These are phyloP conservation scores for Falco berigora DNA, from an alignment of 2,797 vertebrate species.

Conservation along the genomic window DNA sequence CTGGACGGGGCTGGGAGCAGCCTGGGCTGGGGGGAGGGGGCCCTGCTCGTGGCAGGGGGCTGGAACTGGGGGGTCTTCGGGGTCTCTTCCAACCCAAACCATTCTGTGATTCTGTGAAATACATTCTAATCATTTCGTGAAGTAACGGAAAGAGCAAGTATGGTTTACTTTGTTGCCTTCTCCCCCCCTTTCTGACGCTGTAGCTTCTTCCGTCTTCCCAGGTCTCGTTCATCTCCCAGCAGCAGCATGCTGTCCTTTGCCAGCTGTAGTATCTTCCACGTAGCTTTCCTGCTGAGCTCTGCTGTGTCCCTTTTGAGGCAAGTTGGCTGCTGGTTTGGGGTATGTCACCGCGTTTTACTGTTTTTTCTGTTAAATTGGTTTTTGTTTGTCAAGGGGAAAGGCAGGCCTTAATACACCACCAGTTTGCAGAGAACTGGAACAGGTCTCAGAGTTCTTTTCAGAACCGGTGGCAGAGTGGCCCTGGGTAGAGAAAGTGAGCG, in stretches of 20 bases:
- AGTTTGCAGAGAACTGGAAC: neutral
- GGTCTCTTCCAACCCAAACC: too few relatives aligned
- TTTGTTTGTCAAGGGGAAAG: neutral
- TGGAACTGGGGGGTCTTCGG: too few relatives aligned
- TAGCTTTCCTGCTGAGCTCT: fast-evolving
- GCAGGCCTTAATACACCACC: neutral
- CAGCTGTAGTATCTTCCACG: fast-evolving
- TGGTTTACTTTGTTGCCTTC: neutral
- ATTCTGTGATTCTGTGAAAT: neutral
- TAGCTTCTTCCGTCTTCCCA: fast-evolving
- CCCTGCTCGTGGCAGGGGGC: too few relatives aligned
- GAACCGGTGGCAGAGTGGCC: neutral
- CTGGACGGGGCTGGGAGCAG: too few relatives aligned
- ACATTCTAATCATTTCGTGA: neutral
- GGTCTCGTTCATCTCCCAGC: fast-evolving
- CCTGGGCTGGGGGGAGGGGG: too few relatives aligned
- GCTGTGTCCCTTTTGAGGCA: neutral
- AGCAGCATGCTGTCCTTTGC: fast-evolving
- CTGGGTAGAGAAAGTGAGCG: neutral
- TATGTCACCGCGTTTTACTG: neutral
- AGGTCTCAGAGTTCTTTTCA: neutral
- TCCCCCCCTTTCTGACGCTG: neutral
- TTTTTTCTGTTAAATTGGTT: neutral
- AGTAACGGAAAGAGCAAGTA: neutral
- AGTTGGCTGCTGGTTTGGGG: neutral